These are phyloP conservation scores for Lagria hirta DNA, from an alignment of 2,888 invertebrate genomes.

Conservation along the genomic window DNA sequence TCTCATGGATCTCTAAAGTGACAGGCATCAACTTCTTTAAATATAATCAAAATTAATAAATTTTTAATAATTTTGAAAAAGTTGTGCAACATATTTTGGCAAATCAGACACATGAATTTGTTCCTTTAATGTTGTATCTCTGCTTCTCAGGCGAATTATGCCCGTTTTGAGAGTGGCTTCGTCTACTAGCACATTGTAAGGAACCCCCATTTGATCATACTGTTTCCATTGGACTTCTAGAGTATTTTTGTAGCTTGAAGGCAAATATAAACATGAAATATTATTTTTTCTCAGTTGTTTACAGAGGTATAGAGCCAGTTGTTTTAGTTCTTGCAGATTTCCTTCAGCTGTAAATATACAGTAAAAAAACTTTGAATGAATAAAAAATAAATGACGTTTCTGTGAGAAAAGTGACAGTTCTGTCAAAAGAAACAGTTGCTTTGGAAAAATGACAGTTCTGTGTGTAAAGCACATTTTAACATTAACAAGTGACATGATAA, in stretches of 20 bases:
- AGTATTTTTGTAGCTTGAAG: conserved; percentile 45
- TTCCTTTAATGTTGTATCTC: conserved; percentile 70
- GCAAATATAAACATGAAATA: conserved; percentile 50
- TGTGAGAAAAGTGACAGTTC: too few relatives aligned
- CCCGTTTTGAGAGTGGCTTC: conserved; percentile 71
- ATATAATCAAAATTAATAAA: conserved; percentile 34
- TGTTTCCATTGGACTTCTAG: conserved; percentile 55
- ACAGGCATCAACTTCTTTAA: conserved; percentile 47
- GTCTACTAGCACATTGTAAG: conserved; percentile 71
- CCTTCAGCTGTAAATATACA: conserved; percentile 27
- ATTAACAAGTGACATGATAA: too few relatives aligned
- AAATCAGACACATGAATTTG: conserved; percentile 69
- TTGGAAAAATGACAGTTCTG: too few relatives aligned
- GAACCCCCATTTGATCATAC: conserved; percentile 67
- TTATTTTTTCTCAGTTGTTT: conserved; percentile 57
- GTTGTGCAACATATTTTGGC: conserved; percentile 60
- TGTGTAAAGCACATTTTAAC: too few relatives aligned
- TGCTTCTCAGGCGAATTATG: conserved; percentile 64
- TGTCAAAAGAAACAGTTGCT: too few relatives aligned
- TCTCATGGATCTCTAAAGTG: conserved; percentile 47
- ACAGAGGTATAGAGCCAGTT: conserved; percentile 60
- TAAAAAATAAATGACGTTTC: too few relatives aligned
- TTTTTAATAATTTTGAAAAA: conserved; percentile 55
- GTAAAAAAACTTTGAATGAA: conserved; percentile 6
- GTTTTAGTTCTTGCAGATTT: conserved; percentile 54